Evolutionary conservation across 2,888 invertebrate genomes (phyloP), one percentile per base, ranked within the genome.

Genomic region (Gortyna flavago): DNA sequence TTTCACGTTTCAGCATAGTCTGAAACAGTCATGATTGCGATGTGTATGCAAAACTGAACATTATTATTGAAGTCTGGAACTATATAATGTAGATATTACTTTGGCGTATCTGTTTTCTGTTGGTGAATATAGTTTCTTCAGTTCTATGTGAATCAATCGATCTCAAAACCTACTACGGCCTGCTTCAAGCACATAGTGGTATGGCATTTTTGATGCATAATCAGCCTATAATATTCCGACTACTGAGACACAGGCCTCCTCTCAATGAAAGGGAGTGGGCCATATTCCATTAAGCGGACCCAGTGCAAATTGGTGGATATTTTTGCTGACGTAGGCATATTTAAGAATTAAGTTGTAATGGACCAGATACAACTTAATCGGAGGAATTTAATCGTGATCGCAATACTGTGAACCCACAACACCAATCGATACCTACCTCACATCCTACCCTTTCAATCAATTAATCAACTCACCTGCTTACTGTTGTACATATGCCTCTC

Each of bases 1-100:
- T 83, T 87, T 80, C 78, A 75, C 66, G 65, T 78, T 80, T 77
- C 72, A 78, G 54, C 38, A 64, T 48, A 77, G 67, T 71, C 75
- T 71, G 67, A 75, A 77, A 64, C 57, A 69, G 57, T 70, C 66
- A 65, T 71, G 76, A 85, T 85, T 83, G 83, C 69, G 41, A 72
- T 68, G 48, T 76, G 74, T 75, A 80, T 82, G 75, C 77, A 67
- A 79, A 77, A 74, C 64, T 61, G 66, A 79, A 73, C 67, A 64
- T 72, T 69, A 80, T 62, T 62, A 71, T 70, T 68, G 38, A 41
- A 78, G 72, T 72, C 57, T 71, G 9, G 18, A 35, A 61, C 57
- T 57, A n/a, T 25, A 67, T 41, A 25, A 61, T n/a, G 59, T 71
- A 57, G 7, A 77, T 32, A 54, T 48, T 48, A 32, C 48, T 51